Percentiles rank a stretch among this genome's conserved stretches.
These are phyloP conservation scores for Dissostichus mawsoni DNA, from an alignment of 2,113 vertebrate species.

Conservation along the genomic window DNA sequence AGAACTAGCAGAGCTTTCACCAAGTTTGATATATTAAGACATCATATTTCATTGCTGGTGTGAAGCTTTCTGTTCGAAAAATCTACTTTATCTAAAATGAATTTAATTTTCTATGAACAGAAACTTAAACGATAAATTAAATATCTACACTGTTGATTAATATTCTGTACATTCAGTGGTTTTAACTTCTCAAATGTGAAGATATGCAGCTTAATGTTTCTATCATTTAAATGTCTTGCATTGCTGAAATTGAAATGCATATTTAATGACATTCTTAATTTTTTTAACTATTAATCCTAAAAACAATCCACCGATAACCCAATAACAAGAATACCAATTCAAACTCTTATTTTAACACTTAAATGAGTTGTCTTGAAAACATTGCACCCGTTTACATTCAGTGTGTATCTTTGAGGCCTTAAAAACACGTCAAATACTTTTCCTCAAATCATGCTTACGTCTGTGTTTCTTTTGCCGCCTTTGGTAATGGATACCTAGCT, in stretches of 20 bases:
- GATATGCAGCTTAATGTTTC: neutral
- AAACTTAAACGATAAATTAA: neutral
- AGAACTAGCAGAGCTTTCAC: neutral
- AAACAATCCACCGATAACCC: neutral
- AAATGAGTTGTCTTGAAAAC: neutral
- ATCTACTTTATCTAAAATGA: neutral
- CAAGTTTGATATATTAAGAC: constrained; percentile 3
- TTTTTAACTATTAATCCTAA: neutral
- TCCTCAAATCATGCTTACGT: neutral
- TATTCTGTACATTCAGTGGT: neutral
- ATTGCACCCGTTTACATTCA: too few species aligned
- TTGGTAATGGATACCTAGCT: too few species aligned
- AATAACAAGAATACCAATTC: neutral
- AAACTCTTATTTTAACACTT: neutral
- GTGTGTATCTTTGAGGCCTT: neutral
- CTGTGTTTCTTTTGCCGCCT: too few species aligned
- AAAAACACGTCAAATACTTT: neutral
- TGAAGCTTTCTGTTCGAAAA: neutral
- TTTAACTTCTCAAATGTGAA: neutral
- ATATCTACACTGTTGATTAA: neutral
- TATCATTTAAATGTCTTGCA: too few species aligned
- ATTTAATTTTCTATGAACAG: neutral
- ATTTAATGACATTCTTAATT: neutral
- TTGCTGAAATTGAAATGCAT: neutral
- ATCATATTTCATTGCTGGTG: neutral